A percentile compares a stretch with the other conserved stretches of the same genome.
Evolutionary conservation across 2,797 vertebrate species (phyloP).

Genomic region (Sarcoramphus papa): DNA sequence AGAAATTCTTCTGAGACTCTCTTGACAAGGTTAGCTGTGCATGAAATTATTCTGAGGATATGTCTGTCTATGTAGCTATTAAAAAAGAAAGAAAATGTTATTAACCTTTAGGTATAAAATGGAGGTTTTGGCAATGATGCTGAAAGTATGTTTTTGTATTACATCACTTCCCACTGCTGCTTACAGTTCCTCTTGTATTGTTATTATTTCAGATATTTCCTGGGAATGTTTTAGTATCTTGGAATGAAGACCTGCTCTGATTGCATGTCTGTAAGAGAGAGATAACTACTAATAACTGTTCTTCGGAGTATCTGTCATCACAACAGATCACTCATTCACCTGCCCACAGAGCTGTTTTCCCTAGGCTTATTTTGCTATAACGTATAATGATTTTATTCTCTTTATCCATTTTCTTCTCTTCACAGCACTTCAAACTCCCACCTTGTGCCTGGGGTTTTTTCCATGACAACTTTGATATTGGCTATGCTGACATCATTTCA

Average conservation of each 20-base stretch:
- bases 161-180: not conserved
- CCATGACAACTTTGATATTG: not conserved
- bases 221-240: conserved; percentile 7
- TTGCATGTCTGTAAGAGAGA: not conserved
- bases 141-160: conserved; percentile 3
- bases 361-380: not conserved
- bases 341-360: not conserved
- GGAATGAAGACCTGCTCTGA: not conserved
- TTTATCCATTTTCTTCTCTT: not conserved
- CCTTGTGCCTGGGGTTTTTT: not conserved
- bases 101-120: not conserved
- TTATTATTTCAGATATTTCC: conserved; percentile 30
- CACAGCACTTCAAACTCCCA: not conserved
- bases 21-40: not conserved
- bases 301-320: not conserved
- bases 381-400: not conserved
- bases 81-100: not conserved
- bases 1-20: not conserved
- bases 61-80: not conserved
- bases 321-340: not conserved
- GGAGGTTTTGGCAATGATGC: not conserved
- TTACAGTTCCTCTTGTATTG: not conserved
- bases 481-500: not conserved
- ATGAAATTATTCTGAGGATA: conserved; percentile 11
- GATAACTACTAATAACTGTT: not conserved